Evolutionary conservation across 1,140 invertebrate species (phyloP).

Genomic region (Wasmannia auropunctata): DNA sequence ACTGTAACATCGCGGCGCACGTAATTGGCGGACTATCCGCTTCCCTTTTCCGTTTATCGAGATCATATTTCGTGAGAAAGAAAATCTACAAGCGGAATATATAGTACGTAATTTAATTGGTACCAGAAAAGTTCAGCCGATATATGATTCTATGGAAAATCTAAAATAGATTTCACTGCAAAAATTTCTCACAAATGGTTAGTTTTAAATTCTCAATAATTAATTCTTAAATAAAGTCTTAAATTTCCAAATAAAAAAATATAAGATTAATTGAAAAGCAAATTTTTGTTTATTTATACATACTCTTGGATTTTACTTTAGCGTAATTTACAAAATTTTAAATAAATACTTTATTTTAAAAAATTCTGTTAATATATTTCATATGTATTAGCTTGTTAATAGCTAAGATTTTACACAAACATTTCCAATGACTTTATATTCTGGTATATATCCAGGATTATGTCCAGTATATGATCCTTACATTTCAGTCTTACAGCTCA

Average conservation of each 20-base stretch:
- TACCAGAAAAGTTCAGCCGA: not conserved
- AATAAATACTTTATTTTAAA: not conserved
- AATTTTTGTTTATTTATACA: not conserved
- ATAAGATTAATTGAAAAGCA: not conserved
- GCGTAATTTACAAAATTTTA: not conserved
- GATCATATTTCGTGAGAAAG: not conserved
- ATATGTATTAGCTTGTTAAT: not conserved
- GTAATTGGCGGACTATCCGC: constrained; percentile 40
- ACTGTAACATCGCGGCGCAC: constrained; percentile 25
- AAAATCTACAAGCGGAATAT: not conserved
- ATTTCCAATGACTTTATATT: not conserved
- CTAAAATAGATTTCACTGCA: not conserved
- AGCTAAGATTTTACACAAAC: not conserved
- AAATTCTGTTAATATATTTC: not conserved
- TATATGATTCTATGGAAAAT: not conserved
- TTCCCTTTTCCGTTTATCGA: constrained; percentile 27
- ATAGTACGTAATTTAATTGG: not conserved
- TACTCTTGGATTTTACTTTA: not conserved
- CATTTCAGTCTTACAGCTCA: not conserved
- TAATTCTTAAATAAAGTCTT: not conserved
- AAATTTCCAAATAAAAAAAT: not conserved
- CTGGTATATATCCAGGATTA: no score
- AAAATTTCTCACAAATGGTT: not conserved
- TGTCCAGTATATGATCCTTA: not conserved
- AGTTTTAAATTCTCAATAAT: not conserved